Evolutionary conservation across 2,797 vertebrate genomes (phyloP).

Genomic region (Chiroxiphia lanceolata): DNA sequence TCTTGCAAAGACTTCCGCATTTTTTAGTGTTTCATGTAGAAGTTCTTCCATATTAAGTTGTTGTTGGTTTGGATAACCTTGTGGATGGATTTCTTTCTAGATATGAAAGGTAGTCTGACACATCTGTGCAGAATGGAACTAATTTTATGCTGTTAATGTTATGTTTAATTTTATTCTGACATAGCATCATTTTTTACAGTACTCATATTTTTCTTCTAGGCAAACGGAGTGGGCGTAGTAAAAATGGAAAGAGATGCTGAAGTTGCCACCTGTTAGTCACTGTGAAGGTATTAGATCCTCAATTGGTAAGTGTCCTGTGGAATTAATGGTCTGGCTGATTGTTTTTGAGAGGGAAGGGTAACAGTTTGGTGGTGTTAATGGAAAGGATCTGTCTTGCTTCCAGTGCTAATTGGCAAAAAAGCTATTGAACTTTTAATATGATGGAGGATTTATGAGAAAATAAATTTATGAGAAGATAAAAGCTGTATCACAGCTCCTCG

Average conservation of each 20-base stretch:
- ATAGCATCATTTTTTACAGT: neutral
- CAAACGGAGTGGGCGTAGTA: slow-evolving; percentile 89
- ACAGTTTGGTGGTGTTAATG: neutral
- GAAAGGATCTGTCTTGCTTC: neutral
- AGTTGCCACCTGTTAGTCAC: slow-evolving; percentile 86
- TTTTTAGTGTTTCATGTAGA: neutral
- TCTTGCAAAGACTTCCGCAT: neutral
- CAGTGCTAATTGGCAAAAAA: neutral
- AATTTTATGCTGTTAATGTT: neutral
- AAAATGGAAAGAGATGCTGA: slow-evolving; percentile 94
- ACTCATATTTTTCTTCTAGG: slow-evolving; percentile 67
- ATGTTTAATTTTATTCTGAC: neutral
- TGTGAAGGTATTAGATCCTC: slow-evolving; percentile 84
- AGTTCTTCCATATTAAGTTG: neutral
- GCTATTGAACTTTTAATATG: neutral
- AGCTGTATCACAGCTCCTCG: neutral
- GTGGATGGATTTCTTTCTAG: neutral
- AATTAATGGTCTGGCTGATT: neutral
- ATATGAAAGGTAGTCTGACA: neutral
- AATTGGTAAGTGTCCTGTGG: slow-evolving; percentile 77
- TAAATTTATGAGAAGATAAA: neutral
- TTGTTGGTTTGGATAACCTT: neutral
- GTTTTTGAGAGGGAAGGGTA: neutral
- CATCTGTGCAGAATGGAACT: neutral
- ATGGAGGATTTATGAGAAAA: neutral